Conservation (phyloP, 2,797 vertebrate species). For the Neostethus bicornis region DNA sequence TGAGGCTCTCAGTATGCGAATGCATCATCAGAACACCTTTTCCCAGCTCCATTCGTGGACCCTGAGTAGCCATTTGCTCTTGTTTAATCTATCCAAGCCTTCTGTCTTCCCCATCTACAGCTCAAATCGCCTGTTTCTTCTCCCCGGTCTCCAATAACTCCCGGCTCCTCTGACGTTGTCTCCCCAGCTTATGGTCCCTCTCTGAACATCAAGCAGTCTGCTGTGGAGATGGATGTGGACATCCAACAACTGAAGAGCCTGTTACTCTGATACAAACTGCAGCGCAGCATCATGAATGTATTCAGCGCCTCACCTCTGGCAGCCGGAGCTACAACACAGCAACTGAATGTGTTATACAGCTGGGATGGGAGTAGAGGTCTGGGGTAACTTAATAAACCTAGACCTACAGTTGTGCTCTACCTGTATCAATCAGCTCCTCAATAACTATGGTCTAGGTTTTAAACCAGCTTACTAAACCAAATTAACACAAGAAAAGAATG, state of each 20-base stretch:
- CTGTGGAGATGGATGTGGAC: conserved; percentile 58
- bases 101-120: conserved; percentile 9
- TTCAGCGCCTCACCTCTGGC: conserved; percentile 52
- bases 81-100: conserved; percentile 48
- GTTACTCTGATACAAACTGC: conserved; percentile 48
- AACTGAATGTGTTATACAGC: conserved; percentile 58
- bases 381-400: no score
- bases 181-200: conserved; percentile 36
- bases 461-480: no score
- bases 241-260: conserved; percentile 54
- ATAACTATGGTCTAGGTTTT: no score
- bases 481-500: no score
- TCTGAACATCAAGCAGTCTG: conserved; percentile 62
- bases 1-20: not conserved
- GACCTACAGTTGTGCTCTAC: no score
- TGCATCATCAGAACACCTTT: conserved; percentile 5
- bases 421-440: no score
- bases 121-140: conserved; percentile 18
- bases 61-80: conserved; percentile 36
- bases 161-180: conserved; percentile 28
- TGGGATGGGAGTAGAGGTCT: conserved; percentile 18
- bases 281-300: conserved; percentile 52
- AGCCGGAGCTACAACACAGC: conserved; percentile 63
- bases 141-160: conserved; percentile 48
- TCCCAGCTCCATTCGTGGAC: conserved; percentile 42